A percentile compares a stretch with the other conserved stretches of the same genome.
Conservation (phyloP, 2,113 vertebrate genomes). For the Leptodactylus fuscus region DNA sequence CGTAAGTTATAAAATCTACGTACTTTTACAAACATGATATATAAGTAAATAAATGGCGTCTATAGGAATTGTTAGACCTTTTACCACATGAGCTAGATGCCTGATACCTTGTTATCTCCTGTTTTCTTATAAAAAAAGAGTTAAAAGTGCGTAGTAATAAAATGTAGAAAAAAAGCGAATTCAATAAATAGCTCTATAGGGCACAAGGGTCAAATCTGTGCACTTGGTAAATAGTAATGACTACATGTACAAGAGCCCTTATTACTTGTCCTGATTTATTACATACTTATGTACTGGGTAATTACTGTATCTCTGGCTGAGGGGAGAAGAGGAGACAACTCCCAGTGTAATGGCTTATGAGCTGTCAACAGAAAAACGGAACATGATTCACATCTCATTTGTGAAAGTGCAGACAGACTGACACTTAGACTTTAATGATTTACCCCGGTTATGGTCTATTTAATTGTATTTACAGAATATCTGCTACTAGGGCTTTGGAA, state of each 20-base stretch:
- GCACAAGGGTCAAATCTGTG: neutral
- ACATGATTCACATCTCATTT: neutral
- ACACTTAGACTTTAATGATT: neutral
- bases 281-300: neutral
- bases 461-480: neutral
- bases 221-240: neutral
- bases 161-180: neutral
- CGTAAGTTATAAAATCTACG: neutral
- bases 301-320: neutral
- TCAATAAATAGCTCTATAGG: neutral
- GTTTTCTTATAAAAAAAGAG: neutral
- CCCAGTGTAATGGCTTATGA: neutral
- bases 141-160: neutral
- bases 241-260: neutral
- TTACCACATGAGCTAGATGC: too few species aligned
- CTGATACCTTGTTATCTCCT: neutral
- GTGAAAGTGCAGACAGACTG: neutral
- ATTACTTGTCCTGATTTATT: conserved; percentile 17
- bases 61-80: neutral
- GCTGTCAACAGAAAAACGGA: neutral
- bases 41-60: too few species aligned
- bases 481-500: neutral
- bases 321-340: neutral
- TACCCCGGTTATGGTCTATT: neutral
- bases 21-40: neutral